Evolutionary conservation across 2,888 invertebrate species (phyloP).

Genomic region (Acrobasis repandana): DNA sequence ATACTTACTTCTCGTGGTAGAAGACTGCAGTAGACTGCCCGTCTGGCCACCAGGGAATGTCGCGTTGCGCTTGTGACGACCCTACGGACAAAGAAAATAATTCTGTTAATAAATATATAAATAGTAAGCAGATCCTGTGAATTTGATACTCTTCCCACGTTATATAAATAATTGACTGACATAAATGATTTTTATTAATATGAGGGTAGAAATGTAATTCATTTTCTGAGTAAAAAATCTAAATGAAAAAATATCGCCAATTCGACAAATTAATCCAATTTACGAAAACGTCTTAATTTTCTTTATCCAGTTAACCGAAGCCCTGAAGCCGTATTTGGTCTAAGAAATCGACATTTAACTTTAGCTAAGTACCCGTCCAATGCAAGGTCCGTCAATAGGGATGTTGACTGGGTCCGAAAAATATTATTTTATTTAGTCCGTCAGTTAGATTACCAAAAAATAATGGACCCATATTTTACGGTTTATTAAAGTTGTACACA

Average conservation of each 20-base stretch:
- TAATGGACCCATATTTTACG: too few species aligned
- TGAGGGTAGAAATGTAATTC: too few species aligned
- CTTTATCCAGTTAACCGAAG: background rate
- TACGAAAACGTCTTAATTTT: background rate
- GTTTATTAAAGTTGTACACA: too few species aligned
- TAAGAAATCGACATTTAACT: background rate
- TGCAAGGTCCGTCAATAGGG: too few species aligned
- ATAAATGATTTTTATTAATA: too few species aligned
- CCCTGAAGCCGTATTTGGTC: background rate
- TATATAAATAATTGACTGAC: too few species aligned
- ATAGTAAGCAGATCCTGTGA: too few species aligned
- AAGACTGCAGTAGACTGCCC: conserved; percentile 84
- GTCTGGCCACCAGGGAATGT: conserved; percentile 90
- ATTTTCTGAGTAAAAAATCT: too few species aligned
- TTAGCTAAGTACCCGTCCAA: background rate
- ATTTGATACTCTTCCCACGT: too few species aligned
- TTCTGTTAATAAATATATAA: background rate
- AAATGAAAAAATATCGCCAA: background rate
- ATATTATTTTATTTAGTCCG: too few species aligned
- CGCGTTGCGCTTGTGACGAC: conserved; percentile 90
- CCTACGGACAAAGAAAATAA: conserved; percentile 69
- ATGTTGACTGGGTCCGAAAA: too few species aligned
- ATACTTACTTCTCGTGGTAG: conserved; percentile 84
- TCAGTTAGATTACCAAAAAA: too few species aligned
- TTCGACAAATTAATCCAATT: background rate